phyloP scores from a whole-genome alignment of 2,888 invertebrate genomes.

The Oligia latruncula region DNA sequence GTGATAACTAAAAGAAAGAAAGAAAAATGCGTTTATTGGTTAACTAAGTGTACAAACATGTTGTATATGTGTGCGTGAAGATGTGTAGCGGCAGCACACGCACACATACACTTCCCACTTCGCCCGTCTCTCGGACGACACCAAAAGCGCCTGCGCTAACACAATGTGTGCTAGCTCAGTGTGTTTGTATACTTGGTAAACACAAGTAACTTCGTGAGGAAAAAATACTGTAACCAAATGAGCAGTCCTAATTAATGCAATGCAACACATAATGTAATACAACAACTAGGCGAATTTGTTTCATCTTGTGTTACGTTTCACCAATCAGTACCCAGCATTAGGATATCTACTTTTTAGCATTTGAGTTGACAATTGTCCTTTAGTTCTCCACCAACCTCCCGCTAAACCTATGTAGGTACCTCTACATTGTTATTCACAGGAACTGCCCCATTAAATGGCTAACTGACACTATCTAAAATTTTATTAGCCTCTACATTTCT shows the following conservation, averaged over 20 bases:
- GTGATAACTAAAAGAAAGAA: neutral
- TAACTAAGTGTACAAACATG: neutral
- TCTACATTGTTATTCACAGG: neutral
- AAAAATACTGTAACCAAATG: neutral
- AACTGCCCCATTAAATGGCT: neutral
- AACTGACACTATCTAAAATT: neutral
- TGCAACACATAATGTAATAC: too few species aligned
- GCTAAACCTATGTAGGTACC: neutral
- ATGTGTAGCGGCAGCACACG: neutral
- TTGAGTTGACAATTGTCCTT: neutral
- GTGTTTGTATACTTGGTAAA: neutral
- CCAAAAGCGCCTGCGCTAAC: neutral
- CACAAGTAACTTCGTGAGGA: neutral
- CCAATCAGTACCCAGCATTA: neutral
- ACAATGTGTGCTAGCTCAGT: neutral
- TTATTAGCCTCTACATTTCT: conserved; percentile 3
- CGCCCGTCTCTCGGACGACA: too few species aligned
- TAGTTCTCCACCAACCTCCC: neutral
- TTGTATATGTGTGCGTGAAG: too few species aligned
- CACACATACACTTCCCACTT: neutral
- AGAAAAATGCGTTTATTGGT: too few species aligned
- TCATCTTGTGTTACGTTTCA: neutral
- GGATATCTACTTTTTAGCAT: too few species aligned
- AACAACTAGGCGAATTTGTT: neutral
- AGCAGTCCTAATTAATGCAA: neutral